phyloP scores from a whole-genome alignment of 2,113 vertebrate species.

The Microcebus tavaratra region DNA sequence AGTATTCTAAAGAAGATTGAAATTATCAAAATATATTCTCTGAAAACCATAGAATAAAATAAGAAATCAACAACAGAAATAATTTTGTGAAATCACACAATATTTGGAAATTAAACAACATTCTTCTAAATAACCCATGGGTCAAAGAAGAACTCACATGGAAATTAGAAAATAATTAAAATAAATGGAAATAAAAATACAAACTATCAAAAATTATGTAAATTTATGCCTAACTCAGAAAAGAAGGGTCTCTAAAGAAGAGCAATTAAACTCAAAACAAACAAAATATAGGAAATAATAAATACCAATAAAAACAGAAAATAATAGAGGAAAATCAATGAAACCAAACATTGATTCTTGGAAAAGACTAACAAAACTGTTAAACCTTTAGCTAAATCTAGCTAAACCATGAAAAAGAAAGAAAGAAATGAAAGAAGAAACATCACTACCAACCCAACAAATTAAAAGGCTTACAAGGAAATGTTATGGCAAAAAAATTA shows the following conservation, averaged over 20 bases:
- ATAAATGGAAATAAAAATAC: background rate
- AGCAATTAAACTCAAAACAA: background rate
- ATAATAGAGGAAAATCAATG: background rate
- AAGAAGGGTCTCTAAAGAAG: background rate
- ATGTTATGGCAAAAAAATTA: no score
- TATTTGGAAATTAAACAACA: background rate
- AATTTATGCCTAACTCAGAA: background rate
- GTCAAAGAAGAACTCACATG: background rate
- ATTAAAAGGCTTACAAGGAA: no score
- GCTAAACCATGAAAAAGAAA: background rate
- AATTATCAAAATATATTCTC: background rate
- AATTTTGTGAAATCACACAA: background rate
- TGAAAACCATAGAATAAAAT: background rate
- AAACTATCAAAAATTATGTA: background rate
- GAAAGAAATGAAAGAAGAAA: no score
- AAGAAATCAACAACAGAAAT: background rate
- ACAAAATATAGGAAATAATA: background rate
- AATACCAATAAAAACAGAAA: background rate
- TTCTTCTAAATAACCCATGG: background rate
- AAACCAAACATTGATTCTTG: background rate
- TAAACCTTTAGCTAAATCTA: background rate
- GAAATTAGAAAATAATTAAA: background rate
- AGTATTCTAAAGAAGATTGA: background rate
- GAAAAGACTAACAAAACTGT: background rate
- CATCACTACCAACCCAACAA: no score